phyloP scores from a whole-genome alignment of 2,113 vertebrate species.

The Puffinus mauretanicus region DNA sequence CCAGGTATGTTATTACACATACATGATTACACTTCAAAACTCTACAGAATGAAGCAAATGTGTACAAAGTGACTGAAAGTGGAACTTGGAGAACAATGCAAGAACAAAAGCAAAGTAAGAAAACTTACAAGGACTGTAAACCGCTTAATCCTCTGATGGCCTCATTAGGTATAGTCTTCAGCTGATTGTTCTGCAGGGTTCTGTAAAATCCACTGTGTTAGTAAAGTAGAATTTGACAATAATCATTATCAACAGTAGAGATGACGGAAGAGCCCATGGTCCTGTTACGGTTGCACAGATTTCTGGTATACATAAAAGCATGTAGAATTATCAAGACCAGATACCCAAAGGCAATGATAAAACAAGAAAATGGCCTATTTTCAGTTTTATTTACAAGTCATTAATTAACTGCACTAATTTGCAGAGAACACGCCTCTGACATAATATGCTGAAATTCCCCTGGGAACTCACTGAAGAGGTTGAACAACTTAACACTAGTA shows the following conservation, averaged over 20 bases:
- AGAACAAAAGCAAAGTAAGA: neutral
- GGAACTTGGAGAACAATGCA: neutral
- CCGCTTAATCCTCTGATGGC: constrained; percentile 87
- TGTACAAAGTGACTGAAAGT: neutral
- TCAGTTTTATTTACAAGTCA: neutral
- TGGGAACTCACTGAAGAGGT: neutral
- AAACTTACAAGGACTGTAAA: constrained; percentile 94
- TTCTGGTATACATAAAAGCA: neutral
- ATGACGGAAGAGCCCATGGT: neutral
- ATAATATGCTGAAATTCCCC: neutral
- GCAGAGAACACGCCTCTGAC: neutral
- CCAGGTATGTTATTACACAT: neutral
- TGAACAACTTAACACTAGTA: neutral
- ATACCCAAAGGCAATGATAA: neutral
- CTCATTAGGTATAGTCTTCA: constrained; percentile 91
- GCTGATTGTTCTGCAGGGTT: constrained; percentile 95
- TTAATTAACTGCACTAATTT: neutral
- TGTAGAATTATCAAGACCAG: neutral
- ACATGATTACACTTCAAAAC: neutral
- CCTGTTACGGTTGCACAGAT: neutral
- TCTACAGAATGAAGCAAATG: neutral
- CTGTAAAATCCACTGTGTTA: constrained; percentile 71
- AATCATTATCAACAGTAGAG: neutral
- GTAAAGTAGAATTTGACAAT: neutral
- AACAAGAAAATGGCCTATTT: neutral